A percentile compares a stretch with the other conserved stretches of the same genome.
Conservation (phyloP, 1,140 invertebrate genomes). For the Arion vulgaris region DNA sequence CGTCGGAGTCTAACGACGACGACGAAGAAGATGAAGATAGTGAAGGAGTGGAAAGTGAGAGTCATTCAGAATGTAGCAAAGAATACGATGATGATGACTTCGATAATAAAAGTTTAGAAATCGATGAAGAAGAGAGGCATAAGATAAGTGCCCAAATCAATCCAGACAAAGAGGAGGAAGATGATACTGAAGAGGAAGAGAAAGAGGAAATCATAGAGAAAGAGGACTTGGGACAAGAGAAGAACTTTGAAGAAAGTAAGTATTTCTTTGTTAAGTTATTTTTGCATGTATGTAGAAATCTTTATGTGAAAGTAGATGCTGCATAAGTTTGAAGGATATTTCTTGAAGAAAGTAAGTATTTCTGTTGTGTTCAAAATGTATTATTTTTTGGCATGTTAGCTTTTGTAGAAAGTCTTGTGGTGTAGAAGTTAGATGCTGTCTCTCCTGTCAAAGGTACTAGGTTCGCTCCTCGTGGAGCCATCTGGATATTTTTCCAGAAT, state of each 20-base stretch:
- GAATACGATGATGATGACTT: slow-evolving; percentile 30
- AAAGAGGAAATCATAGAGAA: not conserved
- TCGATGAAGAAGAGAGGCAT: slow-evolving; percentile 32
- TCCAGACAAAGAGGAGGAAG: slow-evolving; percentile 24
- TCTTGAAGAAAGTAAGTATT: too few species aligned
- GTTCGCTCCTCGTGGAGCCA: too few species aligned
- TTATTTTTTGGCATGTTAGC: too few species aligned
- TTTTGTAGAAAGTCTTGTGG: too few species aligned
- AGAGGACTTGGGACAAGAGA: not conserved
- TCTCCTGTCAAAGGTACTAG: too few species aligned
- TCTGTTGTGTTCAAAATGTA: too few species aligned
- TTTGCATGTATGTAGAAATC: too few species aligned
- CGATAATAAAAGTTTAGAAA: slow-evolving; percentile 29
- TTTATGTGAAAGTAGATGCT: too few species aligned
- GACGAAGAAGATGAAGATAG: slow-evolving; percentile 4
- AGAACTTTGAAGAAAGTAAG: not conserved
- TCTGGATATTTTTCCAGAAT: too few species aligned
- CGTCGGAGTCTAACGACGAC: not conserved
- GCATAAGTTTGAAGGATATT: too few species aligned
- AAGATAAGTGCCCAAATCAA: slow-evolving; percentile 39
- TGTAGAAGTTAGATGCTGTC: too few species aligned
- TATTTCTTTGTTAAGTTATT: not conserved
- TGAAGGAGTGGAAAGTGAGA: not conserved
- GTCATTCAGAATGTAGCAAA: slow-evolving; percentile 20
- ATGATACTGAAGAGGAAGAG: not conserved